Evolutionary conservation across 2,113 vertebrate genomes (phyloP).

Genomic region (Rhinogobius similis): DNA sequence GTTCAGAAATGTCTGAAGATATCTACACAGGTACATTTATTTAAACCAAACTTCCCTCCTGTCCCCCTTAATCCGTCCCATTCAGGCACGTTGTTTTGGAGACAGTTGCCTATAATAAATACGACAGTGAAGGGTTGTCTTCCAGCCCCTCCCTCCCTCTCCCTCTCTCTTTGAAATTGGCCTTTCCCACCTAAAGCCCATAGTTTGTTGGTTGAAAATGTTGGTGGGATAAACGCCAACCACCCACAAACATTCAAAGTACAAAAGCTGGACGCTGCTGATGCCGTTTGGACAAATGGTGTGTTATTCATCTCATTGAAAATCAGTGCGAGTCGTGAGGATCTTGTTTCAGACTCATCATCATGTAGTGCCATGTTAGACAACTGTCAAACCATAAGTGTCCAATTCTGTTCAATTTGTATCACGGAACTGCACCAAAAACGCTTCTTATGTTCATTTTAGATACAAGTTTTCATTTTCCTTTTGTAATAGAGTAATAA

Average conservation of each 20-base stretch:
- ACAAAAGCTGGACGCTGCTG: background rate
- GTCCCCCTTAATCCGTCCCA: no score
- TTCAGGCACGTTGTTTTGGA: no score
- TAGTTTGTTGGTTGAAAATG: no score
- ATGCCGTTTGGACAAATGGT: background rate
- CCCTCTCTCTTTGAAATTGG: no score
- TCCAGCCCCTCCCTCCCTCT: no score
- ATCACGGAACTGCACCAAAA: background rate
- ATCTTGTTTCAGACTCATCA: background rate
- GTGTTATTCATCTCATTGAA: background rate
- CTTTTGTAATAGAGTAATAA: no score
- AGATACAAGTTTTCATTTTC: no score
- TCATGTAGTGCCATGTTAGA: background rate
- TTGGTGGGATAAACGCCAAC: background rate
- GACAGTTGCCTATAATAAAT: no score
- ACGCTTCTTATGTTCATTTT: background rate
- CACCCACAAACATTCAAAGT: background rate
- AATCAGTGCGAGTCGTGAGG: background rate
- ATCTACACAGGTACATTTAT: no score
- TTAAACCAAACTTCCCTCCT: no score
- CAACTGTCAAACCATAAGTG: constrained; percentile 1
- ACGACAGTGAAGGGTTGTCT: no score
- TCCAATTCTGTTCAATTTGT: constrained; percentile 5
- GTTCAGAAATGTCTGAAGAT: no score
- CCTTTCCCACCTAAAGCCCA: background rate